Evolutionary conservation across 2,888 invertebrate species (phyloP), one percentile per base, ranked within the genome.

Genomic region (Carabus problematicus): DNA sequence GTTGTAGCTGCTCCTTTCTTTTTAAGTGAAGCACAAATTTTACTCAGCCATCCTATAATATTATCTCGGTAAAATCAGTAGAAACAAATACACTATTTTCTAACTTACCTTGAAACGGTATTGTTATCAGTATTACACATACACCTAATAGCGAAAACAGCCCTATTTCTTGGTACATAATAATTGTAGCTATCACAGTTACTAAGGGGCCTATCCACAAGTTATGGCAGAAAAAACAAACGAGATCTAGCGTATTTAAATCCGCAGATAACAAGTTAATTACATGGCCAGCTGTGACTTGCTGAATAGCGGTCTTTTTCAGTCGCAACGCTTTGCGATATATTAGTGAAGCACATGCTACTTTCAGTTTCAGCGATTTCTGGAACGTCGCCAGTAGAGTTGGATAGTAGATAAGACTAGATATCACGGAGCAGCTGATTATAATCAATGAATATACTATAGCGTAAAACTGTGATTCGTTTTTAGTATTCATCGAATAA

Each of bases 191-290:
- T 41, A 87, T 83, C 0, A 85, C 76, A 0, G 87, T 84, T 76
- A 89, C 86, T n/a, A 89, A 77, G 0, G 90, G 90, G 81, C 82
- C 88, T 77, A 82, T 88, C 90, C 82, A 90, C 83, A 95, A 84
- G 79, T 94, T 97, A 82, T 97, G 97, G 6, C 95, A 82, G 79
- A 97, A 93, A 73, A 94, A 88, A 64, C 95, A 88, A 9, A 93
- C 93, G 78, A 95, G 88, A 79, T 98, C 98, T 80, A 98, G 96
- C 73, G 89, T 84, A 75, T 86, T 86, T 9, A 90, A 89, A 78
- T 91, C 91, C 74, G 90, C 90, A 16, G 89, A 88, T 74, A 91
- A 79, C 58, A 84, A 75, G 75, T 84, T 84, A 9, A 84, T 79
- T 70, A 81, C 74, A 72, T 82, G 82, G 42, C 84, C 84, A 2